Evolutionary conservation across 2,888 invertebrate species (phyloP), one percentile per base, ranked within the genome.

Genomic region (Aspidapion aeneum): DNA sequence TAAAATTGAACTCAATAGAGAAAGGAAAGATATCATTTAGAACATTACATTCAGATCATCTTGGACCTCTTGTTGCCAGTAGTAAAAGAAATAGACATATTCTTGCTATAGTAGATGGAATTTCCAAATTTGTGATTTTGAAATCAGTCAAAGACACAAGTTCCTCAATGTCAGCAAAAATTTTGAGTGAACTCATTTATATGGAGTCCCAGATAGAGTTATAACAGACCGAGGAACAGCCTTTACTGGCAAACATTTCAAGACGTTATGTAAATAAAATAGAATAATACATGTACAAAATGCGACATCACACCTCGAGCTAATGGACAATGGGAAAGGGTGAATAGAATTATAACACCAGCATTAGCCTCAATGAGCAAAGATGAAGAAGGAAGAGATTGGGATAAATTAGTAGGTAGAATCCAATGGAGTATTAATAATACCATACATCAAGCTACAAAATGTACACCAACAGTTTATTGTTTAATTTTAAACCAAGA

Each of bases 221-320:
- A 73, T 80, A 18, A 72, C 73, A 2, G 79, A 80, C 60, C 63
- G 73, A n/a, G 79, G 78, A n/a, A 72, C 73, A 18, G 70, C 72
- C 3, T 80, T 77, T 61, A 79, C 77, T 0, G 73, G 75, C 1
- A 63, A 70, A n/a, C 57, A 61, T 1, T 80, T 80, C 60, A 62
- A 70, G 61, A 62, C 64, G 9, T 76, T 74, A 63, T 78, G 75
- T 60, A 22, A 62, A 2, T 69, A 73, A 17, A 69, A 71, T 48
- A 70, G 68, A 7, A 70, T 75, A 17, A 68, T 69, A 12, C 71
- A 73, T 21, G 56, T 69, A 19, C 48, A 64, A n/a, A 65, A 50
- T 48, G 69, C 68, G 18, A 65, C 66, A 12, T 64, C 17, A 62
- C 67, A 57, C 64, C 70, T 17, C 56, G 76, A 73, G 18, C 74